Evolutionary conservation across 2,888 invertebrate genomes (phyloP).

Genomic region (Melieria picta): DNA sequence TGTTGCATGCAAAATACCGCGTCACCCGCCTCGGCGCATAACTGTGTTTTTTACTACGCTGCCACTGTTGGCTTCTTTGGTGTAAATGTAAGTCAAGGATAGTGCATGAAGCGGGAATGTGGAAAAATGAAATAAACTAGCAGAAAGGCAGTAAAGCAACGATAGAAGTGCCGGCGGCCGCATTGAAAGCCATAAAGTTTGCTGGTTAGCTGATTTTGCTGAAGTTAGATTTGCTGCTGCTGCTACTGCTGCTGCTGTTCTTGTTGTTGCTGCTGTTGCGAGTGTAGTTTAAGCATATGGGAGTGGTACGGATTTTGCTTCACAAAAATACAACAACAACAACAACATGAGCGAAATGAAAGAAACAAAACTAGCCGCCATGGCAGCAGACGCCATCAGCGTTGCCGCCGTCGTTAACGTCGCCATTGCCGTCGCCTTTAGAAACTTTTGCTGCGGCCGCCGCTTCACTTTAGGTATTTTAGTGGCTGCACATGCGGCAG

Average conservation of each 20-base stretch:
- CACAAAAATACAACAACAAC: neutral
- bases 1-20: neutral
- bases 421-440: neutral
- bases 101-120: neutral
- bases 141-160: neutral
- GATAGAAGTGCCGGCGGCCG: too few species aligned
- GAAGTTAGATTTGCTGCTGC: neutral
- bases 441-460: neutral
- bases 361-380: neutral
- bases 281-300: neutral
- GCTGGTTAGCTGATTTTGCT: too few species aligned
- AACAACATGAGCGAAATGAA: neutral
- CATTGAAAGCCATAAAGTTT: neutral
- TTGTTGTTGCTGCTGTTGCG: neutral
- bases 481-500: too few species aligned
- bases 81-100: conserved; percentile 19
- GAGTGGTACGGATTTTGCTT: conserved; percentile 1
- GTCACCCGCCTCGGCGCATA: too few species aligned
- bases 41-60: neutral
- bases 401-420: neutral
- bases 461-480: neutral
- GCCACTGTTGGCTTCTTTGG: neutral
- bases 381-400: neutral
- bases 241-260: neutral
- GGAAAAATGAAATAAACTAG: neutral